Evolutionary conservation across 2,797 vertebrate species (phyloP).

Genomic region (Coccyzus lansbergi): DNA sequence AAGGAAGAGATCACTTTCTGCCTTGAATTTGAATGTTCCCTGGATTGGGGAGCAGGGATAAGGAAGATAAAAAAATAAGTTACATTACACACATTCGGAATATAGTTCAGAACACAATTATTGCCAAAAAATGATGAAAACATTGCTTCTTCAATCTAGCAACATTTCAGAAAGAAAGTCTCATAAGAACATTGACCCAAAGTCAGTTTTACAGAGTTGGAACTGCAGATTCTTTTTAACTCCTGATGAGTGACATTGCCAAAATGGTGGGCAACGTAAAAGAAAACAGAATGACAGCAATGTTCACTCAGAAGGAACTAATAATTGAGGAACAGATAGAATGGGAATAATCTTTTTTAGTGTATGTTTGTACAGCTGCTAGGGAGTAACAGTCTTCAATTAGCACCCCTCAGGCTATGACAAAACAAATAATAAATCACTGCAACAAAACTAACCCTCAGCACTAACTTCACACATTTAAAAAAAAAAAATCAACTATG

Average conservation of each 20-base stretch:
- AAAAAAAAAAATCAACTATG: not conserved
- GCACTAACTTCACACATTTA: not conserved
- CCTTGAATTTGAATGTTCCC: slow-evolving; percentile 97
- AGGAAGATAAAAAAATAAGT: not conserved
- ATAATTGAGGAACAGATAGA: slow-evolving; percentile 28
- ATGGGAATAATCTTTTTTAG: slow-evolving; percentile 20
- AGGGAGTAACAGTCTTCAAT: slow-evolving; percentile 7
- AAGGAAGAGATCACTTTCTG: slow-evolving; percentile 96
- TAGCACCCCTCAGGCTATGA: slow-evolving; percentile 1
- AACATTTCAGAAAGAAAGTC: not conserved
- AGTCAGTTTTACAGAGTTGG: not conserved
- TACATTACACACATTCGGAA: not conserved
- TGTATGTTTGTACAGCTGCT: slow-evolving; percentile 29
- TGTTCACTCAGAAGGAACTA: slow-evolving; percentile 43
- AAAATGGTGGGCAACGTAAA: not conserved
- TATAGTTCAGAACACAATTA: not conserved
- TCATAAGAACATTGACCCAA: not conserved
- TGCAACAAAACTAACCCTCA: slow-evolving; percentile 30
- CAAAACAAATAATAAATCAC: slow-evolving; percentile 46
- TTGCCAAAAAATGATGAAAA: not conserved
- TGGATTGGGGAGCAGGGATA: slow-evolving; percentile 55
- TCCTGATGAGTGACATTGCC: not conserved
- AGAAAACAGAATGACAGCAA: slow-evolving; percentile 23
- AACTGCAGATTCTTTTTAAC: not conserved
- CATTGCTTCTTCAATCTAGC: not conserved